Base-by-base conservation (phyloP, 2,797 vertebrate species). In the Tapirus indicus region DNA sequence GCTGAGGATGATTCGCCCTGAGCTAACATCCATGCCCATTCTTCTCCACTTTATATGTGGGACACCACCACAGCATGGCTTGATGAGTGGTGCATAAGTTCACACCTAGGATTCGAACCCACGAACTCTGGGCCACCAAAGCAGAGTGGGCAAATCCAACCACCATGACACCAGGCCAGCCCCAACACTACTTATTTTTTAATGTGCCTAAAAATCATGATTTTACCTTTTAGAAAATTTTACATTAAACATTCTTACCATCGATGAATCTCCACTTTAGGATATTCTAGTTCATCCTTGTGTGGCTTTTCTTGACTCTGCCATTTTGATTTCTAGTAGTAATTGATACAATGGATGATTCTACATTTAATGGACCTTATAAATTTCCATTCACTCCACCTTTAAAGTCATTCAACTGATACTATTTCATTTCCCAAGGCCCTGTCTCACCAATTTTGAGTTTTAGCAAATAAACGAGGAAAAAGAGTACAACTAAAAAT, bases 301-400 rank as follows among this genome's bases (percentile, higher is more conserved):
- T 13, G 99, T 99, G 78, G 99, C 99, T 4, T 99, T 99, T 0
- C 68, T 99, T 84, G 99, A 99, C 91, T 99, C 99, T 95, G 99
- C 98, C 94, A 99, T 99, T 97, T 98, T 99, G 87, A 97, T 98
- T 66, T 99, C 99, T 94, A 99, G 97, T 86, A 99, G 99, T 12
- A 98, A 98, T 98, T 0, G 99, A 99, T 77, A 97, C 98, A 27
- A 97, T 97, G 75, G 99, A 99, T 47, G 97, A 99, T 86, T 99
- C 99, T 6, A 98, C 99, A 27, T 99, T 99, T 98, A 99, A 98
- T 0, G 99, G 99, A 25, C 99, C 99, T 0, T 99, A 99, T 95
- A 99, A 99, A 98, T 99, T 99, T 98, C 99, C 99, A 68, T 99
- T 99, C 95, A 99, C 99, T 78, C 99, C 99, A 85, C 99, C 99